Conservation (phyloP, 2,113 vertebrate species). For the Hirundichthys speculiger region DNA sequence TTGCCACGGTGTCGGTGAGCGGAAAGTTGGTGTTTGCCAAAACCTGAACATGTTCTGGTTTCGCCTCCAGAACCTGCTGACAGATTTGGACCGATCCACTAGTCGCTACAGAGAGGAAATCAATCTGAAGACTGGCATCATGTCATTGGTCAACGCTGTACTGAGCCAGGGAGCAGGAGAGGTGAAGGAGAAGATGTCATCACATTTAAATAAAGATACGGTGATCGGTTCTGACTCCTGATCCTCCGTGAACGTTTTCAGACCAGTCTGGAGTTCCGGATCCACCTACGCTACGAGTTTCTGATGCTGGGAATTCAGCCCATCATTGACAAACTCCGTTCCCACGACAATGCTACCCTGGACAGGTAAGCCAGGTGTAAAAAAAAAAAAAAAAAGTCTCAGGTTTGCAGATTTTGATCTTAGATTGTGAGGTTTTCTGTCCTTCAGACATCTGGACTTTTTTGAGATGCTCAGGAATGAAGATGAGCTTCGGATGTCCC, state of each 20-base stretch:
- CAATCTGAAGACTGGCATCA: conserved; percentile 97
- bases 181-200: too few relatives aligned
- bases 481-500: too few relatives aligned
- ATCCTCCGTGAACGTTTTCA: too few relatives aligned
- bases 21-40: too few relatives aligned
- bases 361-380: conserved; percentile 97
- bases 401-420: too few relatives aligned
- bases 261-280: conserved; percentile 95
- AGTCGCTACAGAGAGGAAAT: conserved; percentile 97
- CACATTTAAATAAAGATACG: too few relatives aligned
- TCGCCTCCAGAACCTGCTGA: too few relatives aligned
- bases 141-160: conserved; percentile 99
- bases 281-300: conserved; percentile 97
- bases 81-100: conserved; percentile 95
- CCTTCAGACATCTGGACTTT: conserved; percentile 98
- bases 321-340: conserved; percentile 95
- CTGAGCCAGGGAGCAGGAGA: conserved; percentile 97
- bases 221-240: too few relatives aligned
- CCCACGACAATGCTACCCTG: conserved; percentile 96
- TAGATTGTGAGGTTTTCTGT: too few relatives aligned
- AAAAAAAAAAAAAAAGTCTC: too few relatives aligned
- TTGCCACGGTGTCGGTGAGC: too few relatives aligned
- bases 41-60: too few relatives aligned
- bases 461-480: conserved; percentile 99
- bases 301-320: conserved; percentile 99